These are phyloP conservation scores for Atethmia centrago DNA, from an alignment of 2,888 invertebrate genomes.

Conservation along the genomic window DNA sequence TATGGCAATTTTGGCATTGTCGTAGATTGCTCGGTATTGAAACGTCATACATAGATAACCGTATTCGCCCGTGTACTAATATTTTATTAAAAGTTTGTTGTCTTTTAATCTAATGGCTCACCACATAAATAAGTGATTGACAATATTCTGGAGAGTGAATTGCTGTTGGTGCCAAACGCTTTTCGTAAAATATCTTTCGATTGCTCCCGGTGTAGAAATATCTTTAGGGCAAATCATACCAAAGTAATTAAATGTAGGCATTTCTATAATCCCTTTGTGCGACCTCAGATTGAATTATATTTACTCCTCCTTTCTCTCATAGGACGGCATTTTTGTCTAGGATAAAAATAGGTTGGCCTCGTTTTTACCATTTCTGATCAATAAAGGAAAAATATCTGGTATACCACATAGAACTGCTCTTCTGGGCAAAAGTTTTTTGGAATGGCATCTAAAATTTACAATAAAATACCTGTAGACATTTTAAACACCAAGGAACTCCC, in stretches of 20 bases:
- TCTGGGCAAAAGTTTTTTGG: too few relatives aligned
- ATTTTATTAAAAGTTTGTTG: too few relatives aligned
- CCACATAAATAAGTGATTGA: neutral
- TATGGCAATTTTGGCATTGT: neutral
- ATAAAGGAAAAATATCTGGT: too few relatives aligned
- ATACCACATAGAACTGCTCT: too few relatives aligned
- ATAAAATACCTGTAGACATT: too few relatives aligned
- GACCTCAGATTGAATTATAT: conserved; percentile 21
- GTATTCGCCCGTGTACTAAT: neutral
- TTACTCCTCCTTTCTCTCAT: neutral
- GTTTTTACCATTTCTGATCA: neutral
- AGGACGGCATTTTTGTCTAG: neutral
- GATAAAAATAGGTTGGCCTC: neutral
- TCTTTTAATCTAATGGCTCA: too few relatives aligned
- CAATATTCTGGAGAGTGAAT: neutral
- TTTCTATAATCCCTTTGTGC: conserved; percentile 14
- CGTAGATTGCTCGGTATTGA: neutral
- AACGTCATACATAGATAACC: neutral
- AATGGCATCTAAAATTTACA: too few relatives aligned
- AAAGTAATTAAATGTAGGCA: conserved; percentile 17
- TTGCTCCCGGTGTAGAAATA: neutral
- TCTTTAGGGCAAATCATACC: neutral
- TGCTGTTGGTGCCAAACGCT: neutral
- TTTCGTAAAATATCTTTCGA: neutral
- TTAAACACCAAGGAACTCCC: too few relatives aligned